Evolutionary conservation across 2,113 vertebrate genomes (phyloP), one percentile per base, ranked within the genome.

Genomic region (Petrocephalus microphthalmus): DNA sequence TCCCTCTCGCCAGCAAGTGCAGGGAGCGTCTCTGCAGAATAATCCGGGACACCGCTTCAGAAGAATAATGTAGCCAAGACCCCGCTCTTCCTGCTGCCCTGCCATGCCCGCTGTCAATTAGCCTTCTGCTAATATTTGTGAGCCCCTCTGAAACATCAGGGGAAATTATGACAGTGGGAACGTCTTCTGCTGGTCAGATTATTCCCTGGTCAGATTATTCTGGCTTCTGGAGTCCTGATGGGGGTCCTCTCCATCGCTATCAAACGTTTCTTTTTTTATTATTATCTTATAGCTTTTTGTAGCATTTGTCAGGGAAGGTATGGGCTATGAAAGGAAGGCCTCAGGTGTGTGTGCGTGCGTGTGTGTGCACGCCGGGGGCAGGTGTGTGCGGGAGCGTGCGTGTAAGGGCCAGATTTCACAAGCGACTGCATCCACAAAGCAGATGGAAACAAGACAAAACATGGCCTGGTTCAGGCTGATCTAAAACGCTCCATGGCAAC

Each of bases 51-150:
- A 19, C 13, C 52, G 84, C 51, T 29, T 17, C 3, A 29, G 51
- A 42, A 6, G 15, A 85, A 54, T 85, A 49, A 83, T 83, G 45
- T n/a, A 33, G 6, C 52, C 5, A 3, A 15, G 84, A 20, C 54
- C 13, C 51, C 33, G 51, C 51, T 53, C n/a, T 54, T 85, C 84
- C 52, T 17, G 49, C 25, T 56, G 52, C 29, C 29, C 52, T 25
- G 52, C 54, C 33, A 85, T 37, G 84, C 11, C 56, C 56, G 42
- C 52, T 37, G 25, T 53, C 52, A 85, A 37, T 85, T 85, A 56
- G 49, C 52, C 29, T 54, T n/a, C 25, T 54, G 84, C 51, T 85
- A 85, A 85, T 85, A 85, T 85, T 85, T 85, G 84, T 54, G 53
- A 54, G 52, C 25, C 25, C 49, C 84, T 54, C n/a, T 85, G 29